Percentiles rank a stretch among this genome's conserved stretches.
Evolutionary conservation across 2,888 invertebrate species (phyloP).

Genomic region (Dolichomitus sp.): DNA sequence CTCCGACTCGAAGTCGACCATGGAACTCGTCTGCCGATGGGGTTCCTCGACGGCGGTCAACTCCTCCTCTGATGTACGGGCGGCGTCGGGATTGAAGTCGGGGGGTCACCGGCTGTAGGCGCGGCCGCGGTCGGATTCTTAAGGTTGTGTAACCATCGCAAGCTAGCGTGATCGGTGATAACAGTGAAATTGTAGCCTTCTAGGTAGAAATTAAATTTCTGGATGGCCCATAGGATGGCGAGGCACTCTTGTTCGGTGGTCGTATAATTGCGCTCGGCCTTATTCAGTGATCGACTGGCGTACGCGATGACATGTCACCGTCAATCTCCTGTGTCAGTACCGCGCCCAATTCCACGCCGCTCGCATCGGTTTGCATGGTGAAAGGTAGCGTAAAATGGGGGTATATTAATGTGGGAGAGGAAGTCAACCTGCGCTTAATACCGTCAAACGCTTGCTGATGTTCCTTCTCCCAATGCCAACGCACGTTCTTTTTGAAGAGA

Average conservation of each 20-base stretch:
- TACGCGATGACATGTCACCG: background rate
- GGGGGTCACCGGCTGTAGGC: no score
- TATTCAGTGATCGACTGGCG: background rate
- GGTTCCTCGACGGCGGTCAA: no score
- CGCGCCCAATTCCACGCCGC: slow-evolving; percentile 52
- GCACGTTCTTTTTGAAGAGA: slow-evolving; percentile 6
- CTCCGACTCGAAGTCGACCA: no score
- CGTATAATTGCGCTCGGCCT: slow-evolving; percentile 21
- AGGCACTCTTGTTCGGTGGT: background rate
- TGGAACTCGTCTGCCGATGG: no score
- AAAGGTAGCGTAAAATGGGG: slow-evolving; percentile 65
- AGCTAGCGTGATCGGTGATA: slow-evolving; percentile 71
- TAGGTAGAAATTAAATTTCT: slow-evolving; percentile 69
- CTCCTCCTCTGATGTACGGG: no score
- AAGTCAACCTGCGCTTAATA: slow-evolving; percentile 28
- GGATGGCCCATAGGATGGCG: slow-evolving; percentile 64
- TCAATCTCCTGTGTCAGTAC: slow-evolving; percentile 19
- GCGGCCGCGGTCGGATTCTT: slow-evolving; percentile 57
- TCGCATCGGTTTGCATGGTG: slow-evolving; percentile 61
- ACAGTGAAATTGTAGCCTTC: slow-evolving; percentile 65
- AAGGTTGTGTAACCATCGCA: slow-evolving; percentile 69
- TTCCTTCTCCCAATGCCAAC: slow-evolving; percentile 38
- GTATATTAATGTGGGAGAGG: slow-evolving; percentile 61
- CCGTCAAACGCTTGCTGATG: slow-evolving; percentile 48
- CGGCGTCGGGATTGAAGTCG: no score